Percentiles rank a stretch among this genome's conserved stretches.
Conservation (phyloP, 1,140 invertebrate genomes). For the Pogonognathellus flavescens region DNA sequence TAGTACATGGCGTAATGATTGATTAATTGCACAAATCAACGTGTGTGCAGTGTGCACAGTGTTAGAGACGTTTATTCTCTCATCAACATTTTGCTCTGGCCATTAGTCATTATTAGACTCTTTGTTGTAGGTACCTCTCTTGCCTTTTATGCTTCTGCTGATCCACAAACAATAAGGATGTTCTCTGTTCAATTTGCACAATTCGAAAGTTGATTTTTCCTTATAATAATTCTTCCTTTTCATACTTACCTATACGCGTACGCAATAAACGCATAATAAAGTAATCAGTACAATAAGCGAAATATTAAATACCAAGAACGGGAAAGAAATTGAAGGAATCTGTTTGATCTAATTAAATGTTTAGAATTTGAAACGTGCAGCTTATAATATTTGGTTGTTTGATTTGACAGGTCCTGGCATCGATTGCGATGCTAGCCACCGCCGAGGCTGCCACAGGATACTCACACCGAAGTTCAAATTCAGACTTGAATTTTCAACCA, state of each 20-base stretch:
- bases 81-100: conserved; percentile 12
- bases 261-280: too few species aligned
- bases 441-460: conserved; percentile 47
- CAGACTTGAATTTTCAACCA: conserved; percentile 56
- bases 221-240: not conserved
- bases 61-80: conserved; percentile 19
- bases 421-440: conserved; percentile 55
- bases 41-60: not conserved
- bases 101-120: conserved; percentile 23
- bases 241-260: too few species aligned
- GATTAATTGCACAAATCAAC: conserved; percentile 41
- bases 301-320: too few species aligned
- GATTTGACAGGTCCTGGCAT: conserved; percentile 56
- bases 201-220: conserved; percentile 42
- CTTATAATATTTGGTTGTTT: not conserved
- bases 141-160: too few species aligned
- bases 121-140: not conserved
- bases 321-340: not conserved
- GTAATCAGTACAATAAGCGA: too few species aligned
- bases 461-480: not conserved
- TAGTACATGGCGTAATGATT: not conserved
- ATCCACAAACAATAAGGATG: too few species aligned
- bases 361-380: too few species aligned
- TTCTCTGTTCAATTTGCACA: not conserved
- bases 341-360: not conserved